Percentiles rank a stretch among this genome's conserved stretches.
These are phyloP conservation scores for Microcebus griseorufus DNA, from an alignment of 2,113 vertebrate species.

Conservation along the genomic window DNA sequence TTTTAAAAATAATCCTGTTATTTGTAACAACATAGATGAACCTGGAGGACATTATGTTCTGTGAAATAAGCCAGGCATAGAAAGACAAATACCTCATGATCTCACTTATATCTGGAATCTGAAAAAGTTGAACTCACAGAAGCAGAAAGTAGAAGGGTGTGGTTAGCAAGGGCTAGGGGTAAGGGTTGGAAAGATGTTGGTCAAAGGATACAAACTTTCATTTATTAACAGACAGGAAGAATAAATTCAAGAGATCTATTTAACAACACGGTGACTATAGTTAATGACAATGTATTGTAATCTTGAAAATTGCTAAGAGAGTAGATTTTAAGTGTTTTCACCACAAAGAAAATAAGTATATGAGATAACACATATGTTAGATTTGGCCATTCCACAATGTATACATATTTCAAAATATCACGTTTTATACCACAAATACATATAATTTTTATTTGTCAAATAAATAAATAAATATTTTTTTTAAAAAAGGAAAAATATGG, in stretches of 20 bases:
- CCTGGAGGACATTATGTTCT: background rate
- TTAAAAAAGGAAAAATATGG: background rate
- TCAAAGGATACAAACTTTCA: background rate
- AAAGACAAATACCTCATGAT: background rate
- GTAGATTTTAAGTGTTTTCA: background rate
- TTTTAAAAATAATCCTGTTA: background rate
- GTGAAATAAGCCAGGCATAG: background rate
- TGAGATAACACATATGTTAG: background rate
- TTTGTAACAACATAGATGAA: background rate
- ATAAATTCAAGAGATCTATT: background rate
- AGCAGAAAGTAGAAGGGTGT: background rate
- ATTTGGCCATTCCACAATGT: background rate
- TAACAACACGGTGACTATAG: no score
- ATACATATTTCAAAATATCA: background rate
- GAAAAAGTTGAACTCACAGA: background rate
- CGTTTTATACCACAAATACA: background rate
- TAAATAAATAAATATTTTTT: background rate
- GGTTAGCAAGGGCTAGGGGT: no score
- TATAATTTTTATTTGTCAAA: background rate
- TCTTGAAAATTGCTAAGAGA: background rate
- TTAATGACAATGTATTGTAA: fast-evolving
- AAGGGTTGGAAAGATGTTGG: background rate
- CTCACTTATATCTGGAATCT: background rate
- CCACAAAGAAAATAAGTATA: background rate
- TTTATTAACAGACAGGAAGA: background rate